A percentile compares a stretch with the other conserved stretches of the same genome.
These are phyloP conservation scores for Sebastes trivittatus DNA, from an alignment of 2,797 vertebrate species.

Conservation along the genomic window DNA sequence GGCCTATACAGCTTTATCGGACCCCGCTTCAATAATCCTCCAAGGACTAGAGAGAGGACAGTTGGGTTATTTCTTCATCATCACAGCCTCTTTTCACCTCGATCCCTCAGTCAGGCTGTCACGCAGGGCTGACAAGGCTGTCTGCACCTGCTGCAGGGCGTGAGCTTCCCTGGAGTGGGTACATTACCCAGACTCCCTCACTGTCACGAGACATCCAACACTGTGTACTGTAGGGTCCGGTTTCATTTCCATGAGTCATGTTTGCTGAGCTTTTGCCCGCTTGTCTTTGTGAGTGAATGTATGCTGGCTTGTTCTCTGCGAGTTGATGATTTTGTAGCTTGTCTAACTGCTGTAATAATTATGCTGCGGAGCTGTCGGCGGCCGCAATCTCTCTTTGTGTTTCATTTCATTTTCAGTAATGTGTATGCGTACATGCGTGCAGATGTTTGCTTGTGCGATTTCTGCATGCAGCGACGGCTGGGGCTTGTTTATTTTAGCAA, in stretches of 20 bases:
- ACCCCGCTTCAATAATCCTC: slow-evolving; percentile 26
- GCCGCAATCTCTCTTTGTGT: slow-evolving; percentile 53
- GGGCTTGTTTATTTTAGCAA: slow-evolving; percentile 19
- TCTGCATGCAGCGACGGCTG: slow-evolving; percentile 3
- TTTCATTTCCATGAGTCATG: slow-evolving; percentile 68
- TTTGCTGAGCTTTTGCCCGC: slow-evolving; percentile 41
- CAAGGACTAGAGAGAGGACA: neutral
- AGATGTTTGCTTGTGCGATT: slow-evolving; percentile 25
- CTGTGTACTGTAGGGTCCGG: slow-evolving; percentile 22
- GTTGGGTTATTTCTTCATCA: slow-evolving; percentile 21
- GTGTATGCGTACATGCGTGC: neutral
- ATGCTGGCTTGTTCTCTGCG: slow-evolving; percentile 28
- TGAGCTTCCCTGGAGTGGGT: slow-evolving; percentile 37
- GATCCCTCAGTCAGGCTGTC: slow-evolving; percentile 26
- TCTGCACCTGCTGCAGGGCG: slow-evolving; percentile 58
- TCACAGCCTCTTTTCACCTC: slow-evolving; percentile 10
- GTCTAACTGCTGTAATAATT: slow-evolving; percentile 45
- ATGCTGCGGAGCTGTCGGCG: slow-evolving; percentile 39
- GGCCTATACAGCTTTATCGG: slow-evolving; percentile 1
- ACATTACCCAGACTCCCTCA: slow-evolving; percentile 43
- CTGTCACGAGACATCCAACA: slow-evolving; percentile 53
- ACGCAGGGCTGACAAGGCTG: slow-evolving; percentile 39
- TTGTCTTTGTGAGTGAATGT: slow-evolving; percentile 34
- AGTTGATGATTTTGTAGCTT: slow-evolving; percentile 51
- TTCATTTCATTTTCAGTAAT: slow-evolving; percentile 34